phyloP scores from a whole-genome alignment of 2,113 vertebrate genomes.

The Ornithorhynchus anatinus region DNA sequence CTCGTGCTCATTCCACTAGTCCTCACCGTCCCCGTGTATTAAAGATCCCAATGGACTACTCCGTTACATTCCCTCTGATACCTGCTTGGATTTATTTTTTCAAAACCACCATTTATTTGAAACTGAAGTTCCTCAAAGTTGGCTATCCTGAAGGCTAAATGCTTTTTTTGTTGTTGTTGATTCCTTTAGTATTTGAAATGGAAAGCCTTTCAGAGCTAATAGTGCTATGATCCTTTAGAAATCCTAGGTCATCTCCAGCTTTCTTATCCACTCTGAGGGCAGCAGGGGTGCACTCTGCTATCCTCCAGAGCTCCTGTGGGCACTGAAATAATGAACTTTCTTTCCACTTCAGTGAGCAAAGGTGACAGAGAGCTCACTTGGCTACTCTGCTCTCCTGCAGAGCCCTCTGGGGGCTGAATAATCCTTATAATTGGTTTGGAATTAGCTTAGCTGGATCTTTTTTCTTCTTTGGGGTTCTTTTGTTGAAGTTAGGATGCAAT shows the following conservation, averaged over 20 bases:
- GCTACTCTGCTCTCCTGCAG: not conserved
- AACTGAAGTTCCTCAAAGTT: accelerated
- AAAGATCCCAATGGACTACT: too few species aligned
- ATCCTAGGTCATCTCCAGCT: accelerated
- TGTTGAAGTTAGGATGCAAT: conserved; percentile 19
- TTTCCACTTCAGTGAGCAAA: not conserved
- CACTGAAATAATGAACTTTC: not conserved
- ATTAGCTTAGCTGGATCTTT: not conserved
- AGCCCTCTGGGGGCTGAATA: accelerated
- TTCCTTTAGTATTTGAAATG: too few species aligned
- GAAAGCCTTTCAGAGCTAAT: too few species aligned
- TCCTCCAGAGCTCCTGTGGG: too few species aligned
- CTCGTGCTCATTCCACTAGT: too few species aligned
- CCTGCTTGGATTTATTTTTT: too few species aligned
- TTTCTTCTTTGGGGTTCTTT: not conserved
- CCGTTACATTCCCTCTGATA: too few species aligned
- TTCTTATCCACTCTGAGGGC: too few species aligned
- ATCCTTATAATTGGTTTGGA: not conserved
- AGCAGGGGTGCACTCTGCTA: too few species aligned
- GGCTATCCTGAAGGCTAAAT: accelerated
- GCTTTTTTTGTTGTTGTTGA: not conserved
- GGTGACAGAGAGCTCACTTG: not conserved
- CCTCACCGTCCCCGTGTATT: too few species aligned
- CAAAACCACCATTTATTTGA: too few species aligned
- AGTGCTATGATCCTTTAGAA: too few species aligned